These are phyloP conservation scores for Phataginus tricuspis DNA, from an alignment of 2,797 vertebrate genomes.

Conservation along the genomic window DNA sequence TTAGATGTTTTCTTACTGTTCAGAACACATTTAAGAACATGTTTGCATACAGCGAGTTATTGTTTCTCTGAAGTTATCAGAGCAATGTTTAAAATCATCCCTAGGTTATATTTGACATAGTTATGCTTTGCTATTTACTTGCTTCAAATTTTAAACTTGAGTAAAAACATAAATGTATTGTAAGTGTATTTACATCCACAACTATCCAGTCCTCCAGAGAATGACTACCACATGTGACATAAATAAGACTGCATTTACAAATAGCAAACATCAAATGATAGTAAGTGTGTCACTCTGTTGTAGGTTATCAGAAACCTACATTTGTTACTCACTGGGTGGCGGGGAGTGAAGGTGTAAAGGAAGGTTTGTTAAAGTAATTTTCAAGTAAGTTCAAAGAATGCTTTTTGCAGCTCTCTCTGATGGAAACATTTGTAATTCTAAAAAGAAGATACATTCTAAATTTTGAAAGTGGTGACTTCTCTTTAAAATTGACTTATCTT, in stretches of 20 bases:
- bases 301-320: slow-evolving; percentile 71
- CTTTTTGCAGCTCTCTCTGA: not conserved
- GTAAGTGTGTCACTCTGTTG: slow-evolving; percentile 71
- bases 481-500: slow-evolving; percentile 7
- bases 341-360: not conserved
- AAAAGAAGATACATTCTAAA: slow-evolving; percentile 36
- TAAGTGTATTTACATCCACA: not conserved
- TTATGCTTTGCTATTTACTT: not conserved
- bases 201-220: not conserved
- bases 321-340: slow-evolving; percentile 57
- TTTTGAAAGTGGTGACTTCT: slow-evolving; percentile 43
- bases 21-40: not conserved
- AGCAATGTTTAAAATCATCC: slow-evolving; percentile 29
- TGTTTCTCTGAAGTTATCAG: slow-evolving; percentile 67
- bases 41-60: not conserved
- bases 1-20: slow-evolving; percentile 16
- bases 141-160: slow-evolving; percentile 34
- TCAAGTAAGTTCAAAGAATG: slow-evolving; percentile 57
- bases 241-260: slow-evolving; percentile 41
- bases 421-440: not conserved
- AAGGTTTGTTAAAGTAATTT: slow-evolving; percentile 53
- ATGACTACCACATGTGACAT: slow-evolving; percentile 19
- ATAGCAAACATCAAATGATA: slow-evolving; percentile 60
- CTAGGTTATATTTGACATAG: not conserved
- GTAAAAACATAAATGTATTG: slow-evolving; percentile 51